Evolutionary conservation across 2,797 vertebrate genomes (phyloP), one percentile per base, ranked within the genome.

Genomic region (Astyanax mexicanus): DNA sequence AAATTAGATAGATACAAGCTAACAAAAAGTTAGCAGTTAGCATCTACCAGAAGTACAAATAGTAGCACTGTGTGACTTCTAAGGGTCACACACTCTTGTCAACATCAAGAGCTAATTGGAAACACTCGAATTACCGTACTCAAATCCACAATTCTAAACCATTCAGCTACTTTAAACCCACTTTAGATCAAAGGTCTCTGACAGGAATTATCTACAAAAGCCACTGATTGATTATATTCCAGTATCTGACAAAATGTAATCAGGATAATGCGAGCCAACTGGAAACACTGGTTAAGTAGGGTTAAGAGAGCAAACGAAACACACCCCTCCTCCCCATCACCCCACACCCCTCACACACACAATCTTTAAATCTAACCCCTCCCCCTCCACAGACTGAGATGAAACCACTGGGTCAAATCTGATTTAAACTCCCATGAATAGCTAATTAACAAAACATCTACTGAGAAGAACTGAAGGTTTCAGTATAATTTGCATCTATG

Each of bases 361-460:
- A 61, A n/a, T 21, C 35, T 6, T 1, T 38, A 65, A 66, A 71
- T 44, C 44, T 67, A 65, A 32, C 58, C 13, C 51, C 1, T 11
- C 67, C 85, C 54, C 79, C 74, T 10, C n/a, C n/a, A n/a, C n/a
- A n/a, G 51, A 17, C 10, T 13, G 15, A 61, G 65, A 68, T 75
- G 77, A 69, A 78, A 66, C 69, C 13, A 21, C 15, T 8, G 21
- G 62, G 58, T 74, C 77, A 35, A 19, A 57, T 58, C 75, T 77
- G 49, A 82, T 83, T 75, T 84, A 75, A 57, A 19, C 75, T 84
- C 83, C 85, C 75, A 85, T 81, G 78, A 75, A 71, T 45, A 25
- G 25, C 64, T 19, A 17, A 67, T 55, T n/a, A 38, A n/a, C 23
- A 1, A 55, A 51, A 72, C 61, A 42, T 66, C 32, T 72, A n/a